A percentile compares a stretch with the other conserved stretches of the same genome.
Conservation (phyloP, 2,888 invertebrate species). For the Horisme vitalbata region DNA sequence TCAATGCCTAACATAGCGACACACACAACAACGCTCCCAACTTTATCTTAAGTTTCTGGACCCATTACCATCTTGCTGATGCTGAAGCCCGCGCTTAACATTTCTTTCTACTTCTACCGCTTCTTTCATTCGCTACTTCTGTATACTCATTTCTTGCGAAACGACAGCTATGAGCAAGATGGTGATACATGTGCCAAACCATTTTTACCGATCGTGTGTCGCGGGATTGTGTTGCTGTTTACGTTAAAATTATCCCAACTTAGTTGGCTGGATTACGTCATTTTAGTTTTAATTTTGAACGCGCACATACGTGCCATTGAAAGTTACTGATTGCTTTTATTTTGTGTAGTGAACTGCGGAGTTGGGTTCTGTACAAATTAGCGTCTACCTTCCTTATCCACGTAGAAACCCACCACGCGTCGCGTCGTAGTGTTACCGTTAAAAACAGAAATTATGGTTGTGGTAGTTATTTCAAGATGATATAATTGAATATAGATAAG, state of each 20-base stretch:
- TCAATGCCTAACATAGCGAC: constrained; percentile 36
- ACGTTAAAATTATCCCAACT: constrained; percentile 72
- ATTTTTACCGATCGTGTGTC: constrained; percentile 56
- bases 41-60: constrained; percentile 46
- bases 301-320: constrained; percentile 57
- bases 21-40: constrained; percentile 39
- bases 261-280: constrained; percentile 72
- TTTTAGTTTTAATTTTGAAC: constrained; percentile 48
- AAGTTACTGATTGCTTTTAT: constrained; percentile 44
- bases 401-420: constrained; percentile 52
- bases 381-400: constrained; percentile 40
- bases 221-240: constrained; percentile 57
- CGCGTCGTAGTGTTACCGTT: constrained; percentile 68
- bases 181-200: constrained; percentile 64
- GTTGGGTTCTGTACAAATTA: constrained; percentile 53
- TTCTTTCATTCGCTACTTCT: constrained; percentile 40
- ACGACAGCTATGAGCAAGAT: constrained; percentile 53
- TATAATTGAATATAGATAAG: constrained; percentile 66
- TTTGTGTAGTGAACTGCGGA: constrained; percentile 44
- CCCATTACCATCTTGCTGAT: constrained; percentile 60
- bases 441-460: constrained; percentile 77
- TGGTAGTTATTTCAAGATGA: constrained; percentile 80
- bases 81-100: constrained; percentile 39
- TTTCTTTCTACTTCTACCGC: constrained; percentile 31
- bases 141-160: constrained; percentile 35